These are phyloP conservation scores for Hyaena hyaena DNA, from an alignment of 2,113 vertebrate genomes.

Conservation along the genomic window DNA sequence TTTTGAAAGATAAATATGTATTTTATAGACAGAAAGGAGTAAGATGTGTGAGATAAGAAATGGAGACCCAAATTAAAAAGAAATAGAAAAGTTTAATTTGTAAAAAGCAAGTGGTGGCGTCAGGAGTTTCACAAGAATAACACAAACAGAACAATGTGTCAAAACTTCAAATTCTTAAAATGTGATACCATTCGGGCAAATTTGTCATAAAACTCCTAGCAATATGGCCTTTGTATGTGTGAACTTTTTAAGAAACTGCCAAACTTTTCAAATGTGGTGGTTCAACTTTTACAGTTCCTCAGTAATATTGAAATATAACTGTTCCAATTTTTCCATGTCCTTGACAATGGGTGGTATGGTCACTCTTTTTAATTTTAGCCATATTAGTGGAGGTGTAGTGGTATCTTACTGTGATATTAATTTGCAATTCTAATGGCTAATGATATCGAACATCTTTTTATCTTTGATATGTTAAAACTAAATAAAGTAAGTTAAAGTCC, in stretches of 20 bases:
- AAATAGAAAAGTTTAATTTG: not conserved
- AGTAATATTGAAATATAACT: not conserved
- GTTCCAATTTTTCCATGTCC: not conserved
- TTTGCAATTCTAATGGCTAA: not conserved
- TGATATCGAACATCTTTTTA: not conserved
- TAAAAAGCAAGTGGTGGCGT: not conserved
- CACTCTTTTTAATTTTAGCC: not conserved
- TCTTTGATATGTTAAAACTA: not conserved
- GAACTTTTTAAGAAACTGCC: not conserved
- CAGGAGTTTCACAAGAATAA: not conserved
- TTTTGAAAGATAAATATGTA: not conserved
- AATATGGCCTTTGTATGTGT: not conserved
- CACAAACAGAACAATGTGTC: not conserved
- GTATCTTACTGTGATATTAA: not conserved
- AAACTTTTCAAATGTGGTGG: not conserved
- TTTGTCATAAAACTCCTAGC: not conserved
- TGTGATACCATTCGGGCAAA: not conserved
- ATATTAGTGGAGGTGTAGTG: not conserved
- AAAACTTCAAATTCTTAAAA: not conserved
- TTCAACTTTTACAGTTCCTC: not conserved
- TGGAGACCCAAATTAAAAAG: not conserved
- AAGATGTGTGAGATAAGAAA: not conserved
- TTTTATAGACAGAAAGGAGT: not conserved
- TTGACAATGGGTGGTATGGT: not conserved
- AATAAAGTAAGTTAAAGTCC: not conserved